Evolutionary conservation across 1,140 invertebrate genomes (phyloP).

Genomic region (Palaemon carinicauda): DNA sequence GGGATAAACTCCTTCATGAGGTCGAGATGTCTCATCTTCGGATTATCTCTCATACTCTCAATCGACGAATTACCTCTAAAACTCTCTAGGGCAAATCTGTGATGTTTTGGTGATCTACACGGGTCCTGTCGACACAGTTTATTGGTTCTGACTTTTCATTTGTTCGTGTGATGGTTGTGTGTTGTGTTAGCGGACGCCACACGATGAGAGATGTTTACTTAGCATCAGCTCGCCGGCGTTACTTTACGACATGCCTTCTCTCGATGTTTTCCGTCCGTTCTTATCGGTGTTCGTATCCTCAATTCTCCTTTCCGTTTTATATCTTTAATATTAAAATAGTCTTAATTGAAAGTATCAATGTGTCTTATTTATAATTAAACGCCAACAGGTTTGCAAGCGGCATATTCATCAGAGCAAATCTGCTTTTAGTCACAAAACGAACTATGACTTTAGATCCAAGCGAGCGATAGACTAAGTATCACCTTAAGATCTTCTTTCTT

Average conservation of each 20-base stretch:
- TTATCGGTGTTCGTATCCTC: background rate
- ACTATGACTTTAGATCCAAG: background rate
- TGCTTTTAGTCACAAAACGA: background rate
- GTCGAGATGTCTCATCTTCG: background rate
- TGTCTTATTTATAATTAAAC: too few species aligned
- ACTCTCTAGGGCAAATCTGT: constrained; percentile 16
- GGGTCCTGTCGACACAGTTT: constrained; percentile 54
- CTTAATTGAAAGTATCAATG: too few species aligned
- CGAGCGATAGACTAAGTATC: constrained; percentile 42
- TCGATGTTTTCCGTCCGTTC: constrained; percentile 12
- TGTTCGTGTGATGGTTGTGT: constrained; percentile 57
- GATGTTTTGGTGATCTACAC: constrained; percentile 52
- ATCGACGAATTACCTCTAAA: background rate
- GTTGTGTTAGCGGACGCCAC: constrained; percentile 53
- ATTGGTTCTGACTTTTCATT: constrained; percentile 57
- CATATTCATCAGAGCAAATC: background rate
- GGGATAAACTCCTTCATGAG: background rate
- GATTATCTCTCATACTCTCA: background rate
- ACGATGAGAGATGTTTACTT: constrained; percentile 55
- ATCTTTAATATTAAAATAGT: too few species aligned
- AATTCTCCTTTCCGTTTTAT: too few species aligned
- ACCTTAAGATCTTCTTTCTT: constrained; percentile 35
- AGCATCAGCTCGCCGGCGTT: constrained; percentile 55
- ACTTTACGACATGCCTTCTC: constrained; percentile 42
- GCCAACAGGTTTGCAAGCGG: background rate